phyloP scores from a whole-genome alignment of 2,888 invertebrate genomes.

The Elysia crispata region DNA sequence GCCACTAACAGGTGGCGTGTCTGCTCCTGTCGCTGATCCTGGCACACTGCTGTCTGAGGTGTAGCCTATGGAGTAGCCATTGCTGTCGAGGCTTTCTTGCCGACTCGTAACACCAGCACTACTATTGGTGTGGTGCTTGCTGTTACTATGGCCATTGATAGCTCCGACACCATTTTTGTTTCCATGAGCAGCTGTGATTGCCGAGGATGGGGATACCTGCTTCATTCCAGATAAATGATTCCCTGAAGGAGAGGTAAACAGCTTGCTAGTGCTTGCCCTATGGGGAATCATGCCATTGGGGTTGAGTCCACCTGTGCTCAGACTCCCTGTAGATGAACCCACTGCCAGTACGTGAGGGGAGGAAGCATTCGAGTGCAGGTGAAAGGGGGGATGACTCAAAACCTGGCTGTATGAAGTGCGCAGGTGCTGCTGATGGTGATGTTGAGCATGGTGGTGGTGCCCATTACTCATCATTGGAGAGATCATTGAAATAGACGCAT shows the following conservation, averaged over 20 bases:
- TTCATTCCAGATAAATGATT: slow-evolving; percentile 6
- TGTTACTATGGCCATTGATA: neutral
- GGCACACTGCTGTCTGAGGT: neutral
- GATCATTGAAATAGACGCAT: slow-evolving; percentile 24
- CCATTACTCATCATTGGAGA: slow-evolving; percentile 1
- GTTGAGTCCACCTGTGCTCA: neutral
- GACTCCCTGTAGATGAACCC: neutral
- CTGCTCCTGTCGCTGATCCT: neutral
- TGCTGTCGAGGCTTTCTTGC: neutral
- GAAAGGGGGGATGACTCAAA: slow-evolving; percentile 39
- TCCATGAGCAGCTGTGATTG: neutral
- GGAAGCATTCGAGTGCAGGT: neutral
- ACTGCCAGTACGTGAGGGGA: neutral
- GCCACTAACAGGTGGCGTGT: neutral
- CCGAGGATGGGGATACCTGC: neutral
- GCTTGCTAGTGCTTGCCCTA: neutral
- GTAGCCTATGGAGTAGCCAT: neutral
- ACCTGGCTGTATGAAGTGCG: slow-evolving; percentile 12
- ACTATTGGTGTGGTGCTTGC: neutral
- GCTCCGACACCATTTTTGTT: too few species aligned
- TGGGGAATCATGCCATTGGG: neutral
- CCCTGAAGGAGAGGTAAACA: slow-evolving; percentile 20
- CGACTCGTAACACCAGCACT: neutral
- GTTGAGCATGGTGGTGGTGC: neutral
- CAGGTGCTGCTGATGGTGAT: neutral